Percentiles rank a stretch among this genome's conserved stretches.
These are phyloP conservation scores for Tupaia tana DNA, from an alignment of 2,113 vertebrate species.

Conservation along the genomic window DNA sequence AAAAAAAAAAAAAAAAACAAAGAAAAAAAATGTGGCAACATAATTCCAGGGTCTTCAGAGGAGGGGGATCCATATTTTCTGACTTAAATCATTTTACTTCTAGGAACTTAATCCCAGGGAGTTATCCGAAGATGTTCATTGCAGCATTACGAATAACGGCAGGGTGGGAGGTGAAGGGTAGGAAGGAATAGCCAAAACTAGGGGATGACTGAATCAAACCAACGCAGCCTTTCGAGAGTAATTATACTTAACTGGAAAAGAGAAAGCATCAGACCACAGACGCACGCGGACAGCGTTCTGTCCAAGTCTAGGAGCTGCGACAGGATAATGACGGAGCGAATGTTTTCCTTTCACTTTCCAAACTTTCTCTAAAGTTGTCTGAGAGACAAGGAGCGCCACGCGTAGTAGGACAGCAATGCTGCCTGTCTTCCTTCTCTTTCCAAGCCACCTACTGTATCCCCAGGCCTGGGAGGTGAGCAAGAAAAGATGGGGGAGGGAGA, in stretches of 20 bases:
- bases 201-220: not conserved
- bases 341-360: not conserved
- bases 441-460: not conserved
- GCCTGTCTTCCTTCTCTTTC: not conserved
- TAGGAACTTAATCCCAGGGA: conserved; percentile 35
- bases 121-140: conserved; percentile 28
- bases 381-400: not conserved
- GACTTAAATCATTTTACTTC: conserved; percentile 20
- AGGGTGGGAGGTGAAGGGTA: not conserved
- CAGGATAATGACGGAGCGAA: not conserved
- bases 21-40: not conserved
- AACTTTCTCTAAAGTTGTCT: not conserved
- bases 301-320: not conserved
- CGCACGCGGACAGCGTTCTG: not conserved
- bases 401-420: not conserved
- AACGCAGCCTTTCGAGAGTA: not conserved
- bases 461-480: not conserved
- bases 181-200: not conserved
- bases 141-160: not conserved
- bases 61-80: not conserved
- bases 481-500: not conserved
- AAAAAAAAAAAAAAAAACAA: too few relatives aligned
- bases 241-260: conserved; percentile 21
- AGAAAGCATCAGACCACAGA: conserved; percentile 1
- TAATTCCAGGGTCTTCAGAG: conserved; percentile 44